phyloP scores from a whole-genome alignment of 1,140 invertebrate genomes.

The Dolichoris vasculosae region DNA sequence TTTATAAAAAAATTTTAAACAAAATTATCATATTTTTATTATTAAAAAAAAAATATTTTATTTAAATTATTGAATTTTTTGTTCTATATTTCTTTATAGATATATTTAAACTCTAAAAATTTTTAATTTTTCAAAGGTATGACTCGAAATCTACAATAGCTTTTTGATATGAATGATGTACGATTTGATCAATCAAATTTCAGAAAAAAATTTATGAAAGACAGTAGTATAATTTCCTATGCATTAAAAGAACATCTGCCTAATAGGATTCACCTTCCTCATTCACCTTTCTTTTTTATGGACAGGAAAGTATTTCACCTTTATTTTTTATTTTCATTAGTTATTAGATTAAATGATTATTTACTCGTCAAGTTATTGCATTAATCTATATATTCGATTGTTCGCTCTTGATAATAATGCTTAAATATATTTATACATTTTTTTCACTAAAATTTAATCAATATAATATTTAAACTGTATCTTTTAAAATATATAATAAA shows the following conservation, averaged over 20 bases:
- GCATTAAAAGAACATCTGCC: background rate
- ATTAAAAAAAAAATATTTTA: background rate
- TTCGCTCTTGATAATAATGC: background rate
- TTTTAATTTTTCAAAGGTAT: background rate
- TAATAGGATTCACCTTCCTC: background rate
- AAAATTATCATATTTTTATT: background rate
- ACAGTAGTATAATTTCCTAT: conserved; percentile 14
- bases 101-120: background rate
- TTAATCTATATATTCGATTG: background rate
- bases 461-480: background rate
- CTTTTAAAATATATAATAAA: background rate
- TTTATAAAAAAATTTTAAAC: background rate
- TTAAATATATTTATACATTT: background rate
- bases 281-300: background rate
- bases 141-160: conserved; percentile 27
- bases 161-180: conserved; percentile 30
- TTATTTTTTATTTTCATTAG: background rate
- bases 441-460: conserved; percentile 20
- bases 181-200: conserved; percentile 35
- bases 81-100: background rate
- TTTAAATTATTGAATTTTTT: background rate
- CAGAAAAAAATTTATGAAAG: conserved; percentile 33
- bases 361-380: background rate
- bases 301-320: background rate
- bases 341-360: conserved; percentile 23